Evolutionary conservation across 35 echinoderm and acorn worm species (phyloP).

Genomic region (Hemicentrotus pulcherrimus): DNA sequence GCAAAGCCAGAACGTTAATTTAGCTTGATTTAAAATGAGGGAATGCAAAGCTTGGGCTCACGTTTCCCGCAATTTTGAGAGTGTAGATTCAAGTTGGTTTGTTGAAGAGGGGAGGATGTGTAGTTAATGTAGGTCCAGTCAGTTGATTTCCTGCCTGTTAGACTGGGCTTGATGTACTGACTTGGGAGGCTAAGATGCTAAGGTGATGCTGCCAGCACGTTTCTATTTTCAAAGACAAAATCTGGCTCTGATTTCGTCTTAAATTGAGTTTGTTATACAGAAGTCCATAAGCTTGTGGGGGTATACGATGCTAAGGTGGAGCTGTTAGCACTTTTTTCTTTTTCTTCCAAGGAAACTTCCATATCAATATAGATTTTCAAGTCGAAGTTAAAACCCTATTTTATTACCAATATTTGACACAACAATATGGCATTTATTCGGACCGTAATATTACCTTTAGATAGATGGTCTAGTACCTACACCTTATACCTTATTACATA

Average conservation of each 20-base stretch:
- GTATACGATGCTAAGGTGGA: too few relatives aligned
- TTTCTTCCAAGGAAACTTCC: too few relatives aligned
- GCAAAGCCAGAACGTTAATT: neutral
- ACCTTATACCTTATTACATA: too few relatives aligned
- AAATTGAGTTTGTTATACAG: neutral
- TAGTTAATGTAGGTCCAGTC: neutral
- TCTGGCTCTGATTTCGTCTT: neutral
- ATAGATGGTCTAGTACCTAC: too few relatives aligned
- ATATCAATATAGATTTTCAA: too few relatives aligned
- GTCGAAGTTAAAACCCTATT: too few relatives aligned
- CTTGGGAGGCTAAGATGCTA: neutral
- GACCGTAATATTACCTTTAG: too few relatives aligned
- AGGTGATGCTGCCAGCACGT: neutral
- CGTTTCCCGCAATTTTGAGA: neutral
- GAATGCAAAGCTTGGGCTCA: neutral
- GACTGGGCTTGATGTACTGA: neutral
- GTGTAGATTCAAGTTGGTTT: conserved; percentile 1
- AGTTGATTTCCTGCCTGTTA: neutral
- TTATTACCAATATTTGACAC: too few relatives aligned
- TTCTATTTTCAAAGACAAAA: neutral
- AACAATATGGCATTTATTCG: too few relatives aligned
- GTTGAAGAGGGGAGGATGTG: neutral
- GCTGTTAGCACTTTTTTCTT: too few relatives aligned
- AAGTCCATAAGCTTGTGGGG: too few relatives aligned
- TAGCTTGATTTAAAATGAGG: neutral